Percentiles rank a stretch among this genome's conserved stretches.
Evolutionary conservation across 1,140 invertebrate genomes (phyloP).

Genomic region (Hylyphantes graminicola): DNA sequence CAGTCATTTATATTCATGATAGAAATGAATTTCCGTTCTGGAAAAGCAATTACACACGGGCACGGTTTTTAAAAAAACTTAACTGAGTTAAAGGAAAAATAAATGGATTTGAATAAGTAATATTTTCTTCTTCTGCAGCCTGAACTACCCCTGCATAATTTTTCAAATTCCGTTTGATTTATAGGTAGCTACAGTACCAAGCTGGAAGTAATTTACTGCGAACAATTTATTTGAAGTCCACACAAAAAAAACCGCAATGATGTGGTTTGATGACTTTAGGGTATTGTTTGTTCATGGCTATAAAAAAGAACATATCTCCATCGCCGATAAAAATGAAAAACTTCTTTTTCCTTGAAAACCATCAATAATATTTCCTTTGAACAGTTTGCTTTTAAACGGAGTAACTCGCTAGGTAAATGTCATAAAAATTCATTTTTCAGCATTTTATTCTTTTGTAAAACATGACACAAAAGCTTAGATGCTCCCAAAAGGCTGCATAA

Average conservation of each 20-base stretch:
- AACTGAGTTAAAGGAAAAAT: neutral
- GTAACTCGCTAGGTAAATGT: too few species aligned
- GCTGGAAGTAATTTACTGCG: slow-evolving; percentile 22
- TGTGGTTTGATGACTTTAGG: slow-evolving; percentile 4
- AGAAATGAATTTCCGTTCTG: neutral
- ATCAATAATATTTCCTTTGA: too few species aligned
- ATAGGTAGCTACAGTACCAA: neutral
- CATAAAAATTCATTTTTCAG: too few species aligned
- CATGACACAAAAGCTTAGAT: too few species aligned
- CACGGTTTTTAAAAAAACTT: neutral
- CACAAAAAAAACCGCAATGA: slow-evolving; percentile 5
- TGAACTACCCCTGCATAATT: neutral
- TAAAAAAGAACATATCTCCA: neutral
- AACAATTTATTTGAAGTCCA: slow-evolving; percentile 17
- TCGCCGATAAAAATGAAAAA: neutral
- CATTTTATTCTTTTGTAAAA: too few species aligned
- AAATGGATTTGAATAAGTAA: slow-evolving; percentile 41
- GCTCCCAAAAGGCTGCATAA: too few species aligned
- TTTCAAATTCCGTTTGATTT: neutral
- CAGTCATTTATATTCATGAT: slow-evolving; percentile 10
- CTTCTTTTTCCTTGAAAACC: too few species aligned
- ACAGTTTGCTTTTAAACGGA: too few species aligned
- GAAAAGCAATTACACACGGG: neutral
- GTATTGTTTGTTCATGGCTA: neutral
- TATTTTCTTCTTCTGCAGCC: neutral